Percentiles rank a stretch among this genome's conserved stretches.
Evolutionary conservation across 1,140 invertebrate species (phyloP).

Genomic region (Armadillidium nasatum): DNA sequence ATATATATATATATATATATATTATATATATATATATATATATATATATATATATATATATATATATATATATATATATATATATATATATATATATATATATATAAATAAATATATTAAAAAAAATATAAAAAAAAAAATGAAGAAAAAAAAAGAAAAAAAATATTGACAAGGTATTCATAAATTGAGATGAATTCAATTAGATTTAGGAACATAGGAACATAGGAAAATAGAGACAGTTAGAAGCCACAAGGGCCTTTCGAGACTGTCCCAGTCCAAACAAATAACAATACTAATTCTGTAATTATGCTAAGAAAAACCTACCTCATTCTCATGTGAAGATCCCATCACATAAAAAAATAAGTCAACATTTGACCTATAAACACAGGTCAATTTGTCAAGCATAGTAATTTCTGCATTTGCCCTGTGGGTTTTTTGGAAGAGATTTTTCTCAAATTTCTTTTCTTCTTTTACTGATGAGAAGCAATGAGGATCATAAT

Average conservation of each 20-base stretch:
- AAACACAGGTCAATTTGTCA: constrained; percentile 94
- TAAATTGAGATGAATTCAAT: no score
- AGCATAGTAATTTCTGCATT: constrained; percentile 98
- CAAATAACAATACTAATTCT: background rate
- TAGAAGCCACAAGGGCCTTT: no score
- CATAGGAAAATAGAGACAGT: constrained; percentile 55
- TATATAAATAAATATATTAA: no score
- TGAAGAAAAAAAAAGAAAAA: no score
- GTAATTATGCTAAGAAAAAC: constrained; percentile 22
- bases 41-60: no score
- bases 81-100: no score
- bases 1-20: no score
- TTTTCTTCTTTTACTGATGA: constrained; percentile 91
- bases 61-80: no score
- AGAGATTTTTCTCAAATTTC: constrained; percentile 95
- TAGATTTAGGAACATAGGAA: constrained; percentile 67
- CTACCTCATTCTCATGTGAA: constrained; percentile 92
- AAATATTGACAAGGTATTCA: no score
- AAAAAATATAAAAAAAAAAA: no score
- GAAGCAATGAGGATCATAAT: constrained; percentile 88
- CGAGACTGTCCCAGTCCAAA: no score
- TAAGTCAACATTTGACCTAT: constrained; percentile 94
- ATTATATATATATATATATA: no score
- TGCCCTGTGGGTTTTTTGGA: constrained; percentile 90
- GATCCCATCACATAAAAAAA: constrained; percentile 99